These are phyloP conservation scores for Lepidonotus clava DNA, from an alignment of 2,888 invertebrate genomes.

Conservation along the genomic window DNA sequence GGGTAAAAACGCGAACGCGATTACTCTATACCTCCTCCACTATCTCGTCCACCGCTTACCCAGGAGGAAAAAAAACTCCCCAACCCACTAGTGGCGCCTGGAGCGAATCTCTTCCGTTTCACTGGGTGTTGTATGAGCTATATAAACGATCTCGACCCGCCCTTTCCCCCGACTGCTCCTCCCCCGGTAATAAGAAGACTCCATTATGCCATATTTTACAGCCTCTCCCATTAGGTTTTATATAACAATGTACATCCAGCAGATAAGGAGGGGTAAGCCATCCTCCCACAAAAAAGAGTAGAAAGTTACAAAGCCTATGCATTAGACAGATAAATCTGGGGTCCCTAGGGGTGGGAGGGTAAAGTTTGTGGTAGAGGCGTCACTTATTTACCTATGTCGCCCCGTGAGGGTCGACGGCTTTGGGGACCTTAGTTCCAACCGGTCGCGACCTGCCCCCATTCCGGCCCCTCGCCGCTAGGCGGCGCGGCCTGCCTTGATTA, in stretches of 20 bases:
- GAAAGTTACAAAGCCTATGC: slow-evolving; percentile 20
- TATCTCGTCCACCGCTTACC: no score
- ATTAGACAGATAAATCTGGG: slow-evolving; percentile 11
- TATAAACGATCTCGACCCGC: no score
- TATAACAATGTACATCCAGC: neutral
- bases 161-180: no score
- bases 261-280: neutral
- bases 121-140: no score
- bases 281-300: neutral
- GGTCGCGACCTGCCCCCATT: neutral
- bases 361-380: neutral
- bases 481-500: neutral
- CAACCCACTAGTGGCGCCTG: no score
- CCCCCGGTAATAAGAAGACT: slow-evolving; percentile 3
- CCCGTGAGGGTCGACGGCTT: slow-evolving; percentile 27
- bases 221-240: neutral
- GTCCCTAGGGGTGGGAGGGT: neutral
- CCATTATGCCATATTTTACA: slow-evolving; percentile 12
- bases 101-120: no score
- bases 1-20: no score
- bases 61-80: no score
- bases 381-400: slow-evolving; percentile 25
- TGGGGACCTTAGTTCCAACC: neutral
- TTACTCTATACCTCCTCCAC: no score
- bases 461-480: neutral